Percentiles rank a stretch among this genome's conserved stretches.
Evolutionary conservation across 1,140 invertebrate genomes (phyloP).

Genomic region (Drosophila busckii): DNA sequence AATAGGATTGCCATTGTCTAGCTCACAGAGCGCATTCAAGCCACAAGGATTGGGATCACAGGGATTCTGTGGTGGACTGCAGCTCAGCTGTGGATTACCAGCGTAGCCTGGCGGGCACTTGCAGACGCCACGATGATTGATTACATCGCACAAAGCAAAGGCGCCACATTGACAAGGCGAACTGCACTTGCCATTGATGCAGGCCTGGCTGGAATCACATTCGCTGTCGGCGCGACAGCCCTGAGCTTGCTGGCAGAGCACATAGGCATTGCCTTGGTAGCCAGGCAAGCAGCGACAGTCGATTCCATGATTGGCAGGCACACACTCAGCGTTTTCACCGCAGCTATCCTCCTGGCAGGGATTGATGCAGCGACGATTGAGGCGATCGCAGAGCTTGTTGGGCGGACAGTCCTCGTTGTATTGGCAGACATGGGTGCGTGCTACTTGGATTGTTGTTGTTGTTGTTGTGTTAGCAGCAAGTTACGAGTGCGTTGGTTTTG

Average conservation of each 20-base stretch:
- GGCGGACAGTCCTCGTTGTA: slow-evolving; percentile 94
- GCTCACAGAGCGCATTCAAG: slow-evolving; percentile 89
- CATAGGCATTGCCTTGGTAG: slow-evolving; percentile 88
- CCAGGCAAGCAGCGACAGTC: slow-evolving; percentile 88
- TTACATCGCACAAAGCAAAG: slow-evolving; percentile 88
- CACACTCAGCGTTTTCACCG: slow-evolving; percentile 90
- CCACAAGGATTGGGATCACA: slow-evolving; percentile 92
- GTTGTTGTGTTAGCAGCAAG: too few species aligned
- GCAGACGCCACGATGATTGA: slow-evolving; percentile 86
- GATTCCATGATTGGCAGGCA: slow-evolving; percentile 86
- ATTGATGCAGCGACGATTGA: slow-evolving; percentile 90
- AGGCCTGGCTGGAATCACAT: slow-evolving; percentile 85
- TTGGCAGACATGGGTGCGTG: slow-evolving; percentile 87
- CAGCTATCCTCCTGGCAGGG: slow-evolving; percentile 91
- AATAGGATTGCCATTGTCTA: slow-evolving; percentile 91
- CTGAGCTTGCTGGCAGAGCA: slow-evolving; percentile 84
- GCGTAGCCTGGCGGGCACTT: slow-evolving; percentile 87
- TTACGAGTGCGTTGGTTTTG: slow-evolving; percentile 79
- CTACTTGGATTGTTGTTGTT: slow-evolving; percentile 64
- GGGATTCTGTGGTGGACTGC: slow-evolving; percentile 84
- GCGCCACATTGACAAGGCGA: slow-evolving; percentile 88
- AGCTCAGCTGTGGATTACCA: slow-evolving; percentile 84
- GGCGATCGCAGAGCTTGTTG: slow-evolving; percentile 87
- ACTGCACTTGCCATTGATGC: slow-evolving; percentile 86
- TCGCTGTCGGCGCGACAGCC: slow-evolving; percentile 86